Evolutionary conservation across 2,797 vertebrate species (phyloP).

Genomic region (Karalla daura): DNA sequence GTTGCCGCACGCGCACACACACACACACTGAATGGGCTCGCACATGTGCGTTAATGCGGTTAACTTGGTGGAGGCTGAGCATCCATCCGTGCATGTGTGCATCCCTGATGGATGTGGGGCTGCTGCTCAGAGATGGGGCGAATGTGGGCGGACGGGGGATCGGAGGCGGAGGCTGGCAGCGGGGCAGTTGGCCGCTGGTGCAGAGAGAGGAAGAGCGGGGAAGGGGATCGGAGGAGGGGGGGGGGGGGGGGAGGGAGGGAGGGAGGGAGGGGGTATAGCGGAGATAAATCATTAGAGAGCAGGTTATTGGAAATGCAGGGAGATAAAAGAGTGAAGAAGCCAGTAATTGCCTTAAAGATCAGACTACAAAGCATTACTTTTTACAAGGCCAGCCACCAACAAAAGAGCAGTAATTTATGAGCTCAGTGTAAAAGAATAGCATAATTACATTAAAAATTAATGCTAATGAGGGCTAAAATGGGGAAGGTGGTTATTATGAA

Average conservation of each 20-base stretch:
- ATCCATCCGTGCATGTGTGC: constrained; percentile 53
- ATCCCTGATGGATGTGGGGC: constrained; percentile 65
- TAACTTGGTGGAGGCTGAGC: constrained; percentile 52
- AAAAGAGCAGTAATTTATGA: constrained; percentile 99
- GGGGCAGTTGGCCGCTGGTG: constrained; percentile 75
- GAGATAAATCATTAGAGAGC: constrained; percentile 89
- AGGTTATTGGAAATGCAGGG: constrained; percentile 93
- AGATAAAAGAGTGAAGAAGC: constrained; percentile 92
- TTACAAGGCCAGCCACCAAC: constrained; percentile 99
- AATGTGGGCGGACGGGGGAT: constrained; percentile 74
- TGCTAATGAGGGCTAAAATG: constrained; percentile 99
- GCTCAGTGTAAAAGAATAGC: constrained; percentile 99
- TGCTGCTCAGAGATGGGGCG: constrained; percentile 66
- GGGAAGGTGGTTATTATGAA: constrained; percentile 99
- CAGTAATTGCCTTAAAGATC: constrained; percentile 99
- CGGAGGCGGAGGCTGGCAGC: constrained; percentile 68
- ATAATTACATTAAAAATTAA: constrained; percentile 99
- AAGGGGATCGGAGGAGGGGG: constrained; percentile 45
- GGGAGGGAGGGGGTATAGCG: constrained; percentile 66
- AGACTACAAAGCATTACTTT: constrained; percentile 99
- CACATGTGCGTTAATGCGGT: constrained; percentile 49
- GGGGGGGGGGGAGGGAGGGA: too few species aligned
- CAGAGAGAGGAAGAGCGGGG: constrained; percentile 55
- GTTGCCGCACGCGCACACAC: constrained; percentile 30
- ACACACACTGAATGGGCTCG: constrained; percentile 20